Conservation (phyloP, 1,140 invertebrate genomes). For the Triops cancriformis region DNA sequence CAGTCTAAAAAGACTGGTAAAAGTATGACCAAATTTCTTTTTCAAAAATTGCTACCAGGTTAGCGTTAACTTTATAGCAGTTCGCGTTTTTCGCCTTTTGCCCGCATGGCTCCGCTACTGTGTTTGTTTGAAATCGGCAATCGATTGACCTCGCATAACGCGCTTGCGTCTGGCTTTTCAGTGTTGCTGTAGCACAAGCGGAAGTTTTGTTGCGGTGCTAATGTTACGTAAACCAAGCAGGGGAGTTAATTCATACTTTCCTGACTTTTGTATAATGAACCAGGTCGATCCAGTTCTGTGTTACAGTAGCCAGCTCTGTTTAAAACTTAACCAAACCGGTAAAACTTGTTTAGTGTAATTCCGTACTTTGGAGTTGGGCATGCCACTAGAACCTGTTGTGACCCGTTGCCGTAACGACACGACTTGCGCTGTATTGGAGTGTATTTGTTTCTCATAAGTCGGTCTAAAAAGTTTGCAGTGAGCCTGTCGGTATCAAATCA, state of each 20-base stretch:
- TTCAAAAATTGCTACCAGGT: no score
- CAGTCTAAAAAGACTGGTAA: background rate
- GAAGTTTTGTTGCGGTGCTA: background rate
- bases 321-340: no score
- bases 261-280: background rate
- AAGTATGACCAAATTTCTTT: no score
- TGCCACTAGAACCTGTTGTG: background rate
- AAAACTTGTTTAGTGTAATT: background rate
- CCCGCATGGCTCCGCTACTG: background rate
- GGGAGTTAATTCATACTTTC: background rate
- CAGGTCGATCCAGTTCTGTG: background rate
- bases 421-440: background rate
- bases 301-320: background rate
- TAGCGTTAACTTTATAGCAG: no score
- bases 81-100: background rate
- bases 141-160: background rate
- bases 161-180: background rate
- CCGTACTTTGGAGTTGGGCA: background rate
- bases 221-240: background rate
- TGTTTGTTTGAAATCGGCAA: background rate
- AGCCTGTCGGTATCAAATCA: background rate
- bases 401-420: background rate
- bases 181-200: background rate
- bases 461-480: background rate
- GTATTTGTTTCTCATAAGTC: background rate